Percentiles rank a stretch among this genome's conserved stretches.
phyloP scores from a whole-genome alignment of 2,113 vertebrate species.

The Nycticorax nycticorax region DNA sequence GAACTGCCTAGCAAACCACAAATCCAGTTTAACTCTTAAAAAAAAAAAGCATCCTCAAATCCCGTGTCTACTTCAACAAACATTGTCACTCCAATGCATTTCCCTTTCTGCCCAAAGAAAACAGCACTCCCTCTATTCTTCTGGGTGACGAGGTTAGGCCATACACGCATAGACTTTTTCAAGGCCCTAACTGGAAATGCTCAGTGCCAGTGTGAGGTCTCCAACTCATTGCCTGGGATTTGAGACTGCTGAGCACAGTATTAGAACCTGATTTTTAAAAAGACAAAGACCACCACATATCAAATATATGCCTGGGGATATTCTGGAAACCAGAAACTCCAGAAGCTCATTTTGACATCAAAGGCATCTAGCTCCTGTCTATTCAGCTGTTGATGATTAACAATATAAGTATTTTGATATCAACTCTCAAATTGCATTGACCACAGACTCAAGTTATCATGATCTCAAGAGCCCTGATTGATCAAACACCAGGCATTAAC shows the following conservation, averaged over 20 bases:
- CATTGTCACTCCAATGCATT: neutral
- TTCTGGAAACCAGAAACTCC: slow-evolving; percentile 41
- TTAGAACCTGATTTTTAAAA: slow-evolving; percentile 8
- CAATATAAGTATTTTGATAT: neutral
- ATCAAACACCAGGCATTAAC: neutral
- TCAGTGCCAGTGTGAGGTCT: neutral
- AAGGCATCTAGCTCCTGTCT: neutral
- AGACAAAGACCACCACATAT: neutral
- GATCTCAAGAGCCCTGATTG: neutral
- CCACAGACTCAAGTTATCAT: neutral
- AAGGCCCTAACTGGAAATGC: neutral
- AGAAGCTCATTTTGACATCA: neutral
- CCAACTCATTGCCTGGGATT: neutral
- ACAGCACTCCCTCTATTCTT: neutral
- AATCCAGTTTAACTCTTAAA: neutral
- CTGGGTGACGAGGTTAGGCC: neutral
- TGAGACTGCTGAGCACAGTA: neutral
- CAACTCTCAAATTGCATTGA: neutral
- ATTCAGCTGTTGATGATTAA: slow-evolving; percentile 49
- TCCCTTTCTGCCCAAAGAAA: neutral
- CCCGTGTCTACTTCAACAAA: neutral
- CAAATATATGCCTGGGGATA: neutral
- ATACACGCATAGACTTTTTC: neutral
- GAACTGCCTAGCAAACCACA: neutral
- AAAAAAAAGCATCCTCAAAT: neutral